Conservation (phyloP, 1,140 invertebrate genomes). For the Lepidostoma basale region DNA sequence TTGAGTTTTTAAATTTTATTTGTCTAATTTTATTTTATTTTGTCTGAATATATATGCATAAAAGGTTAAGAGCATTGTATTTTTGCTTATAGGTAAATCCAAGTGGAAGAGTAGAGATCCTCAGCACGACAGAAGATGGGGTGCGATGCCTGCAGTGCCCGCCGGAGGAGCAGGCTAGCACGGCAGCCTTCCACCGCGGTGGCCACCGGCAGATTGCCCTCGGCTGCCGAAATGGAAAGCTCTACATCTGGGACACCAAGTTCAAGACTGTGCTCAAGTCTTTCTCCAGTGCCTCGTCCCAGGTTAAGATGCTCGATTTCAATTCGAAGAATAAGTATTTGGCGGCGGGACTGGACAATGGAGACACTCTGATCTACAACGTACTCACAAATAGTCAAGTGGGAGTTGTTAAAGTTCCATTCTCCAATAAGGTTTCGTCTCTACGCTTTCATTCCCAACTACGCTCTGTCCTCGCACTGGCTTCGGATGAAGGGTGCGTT, state of each 20-base stretch:
- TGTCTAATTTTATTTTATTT: not conserved
- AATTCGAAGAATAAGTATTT: conserved; percentile 58
- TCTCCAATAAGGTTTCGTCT: conserved; percentile 55
- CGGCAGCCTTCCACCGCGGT: conserved; percentile 56
- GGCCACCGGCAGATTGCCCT: conserved; percentile 56
- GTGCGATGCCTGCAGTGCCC: conserved; percentile 56
- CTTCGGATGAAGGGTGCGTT: conserved; percentile 58
- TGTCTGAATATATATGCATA: not conserved
- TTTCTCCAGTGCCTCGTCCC: conserved; percentile 51
- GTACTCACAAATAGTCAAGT: conserved; percentile 56
- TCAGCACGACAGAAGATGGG: conserved; percentile 55
- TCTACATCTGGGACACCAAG: conserved; percentile 60
- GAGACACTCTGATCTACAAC: conserved; percentile 57
- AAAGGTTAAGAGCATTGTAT: not conserved
- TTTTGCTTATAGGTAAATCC: conserved; percentile 54
- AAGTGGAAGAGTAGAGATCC: conserved; percentile 54
- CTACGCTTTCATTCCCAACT: conserved; percentile 59
- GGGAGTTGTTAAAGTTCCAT: conserved; percentile 53
- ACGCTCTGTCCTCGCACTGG: conserved; percentile 54
- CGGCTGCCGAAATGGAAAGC: conserved; percentile 55
- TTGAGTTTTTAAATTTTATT: not conserved
- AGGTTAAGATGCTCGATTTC: conserved; percentile 56
- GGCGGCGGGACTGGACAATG: conserved; percentile 56
- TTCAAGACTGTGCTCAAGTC: conserved; percentile 55
- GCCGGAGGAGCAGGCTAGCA: conserved; percentile 55